Evolutionary conservation across 2,113 vertebrate genomes (phyloP), one percentile per base, ranked within the genome.

Genomic region (Myrmecobius fasciatus): DNA sequence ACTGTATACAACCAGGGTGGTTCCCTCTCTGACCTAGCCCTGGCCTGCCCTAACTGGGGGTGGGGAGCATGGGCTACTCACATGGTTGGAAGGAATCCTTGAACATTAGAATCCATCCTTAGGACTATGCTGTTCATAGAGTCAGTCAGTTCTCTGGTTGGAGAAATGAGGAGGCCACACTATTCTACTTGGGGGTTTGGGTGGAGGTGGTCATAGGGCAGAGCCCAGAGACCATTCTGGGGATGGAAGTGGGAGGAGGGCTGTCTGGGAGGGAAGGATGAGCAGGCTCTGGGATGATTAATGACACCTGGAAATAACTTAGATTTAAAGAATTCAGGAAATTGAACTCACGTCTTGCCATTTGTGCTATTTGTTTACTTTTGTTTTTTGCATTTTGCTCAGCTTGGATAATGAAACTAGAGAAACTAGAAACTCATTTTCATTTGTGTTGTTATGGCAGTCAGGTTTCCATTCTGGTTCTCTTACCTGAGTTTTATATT

Each of bases 301-400:
- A 93, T 89, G 94, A 93, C 96, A 97, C 97, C 97, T 97, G 97
- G 92, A 97, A 75, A 95, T 94, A 96, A 96, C 96, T 89, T 92
- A 96, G 95, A 97, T 83, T 91, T 93, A 94, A 94, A 97, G 96
- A 96, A 96, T 28, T 95, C 97, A 97, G 97, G 96, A 96, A 97
- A 95, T 0, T 91, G 97, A 96, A 97, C 97, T 97, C 97, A 98
- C 97, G 97, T 97, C 96, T 97, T 97, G 97, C 97, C 98, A 97
- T 98, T 97, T 97, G 98, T 98, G 97, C 98, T 98, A 97, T 98
- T 98, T 97, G 98, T 98, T 98, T 98, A 97, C 97, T 97, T 97
- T 98, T 97, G 97, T 96, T 98, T 98, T 98, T 97, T 93, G 92
- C 97, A 96, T 96, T 91, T 98, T 97, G 94, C 97, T 97, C 98